Evolutionary conservation across 2,888 invertebrate genomes (phyloP), one percentile per base, ranked within the genome.

Genomic region (Parnassius glacialis): DNA sequence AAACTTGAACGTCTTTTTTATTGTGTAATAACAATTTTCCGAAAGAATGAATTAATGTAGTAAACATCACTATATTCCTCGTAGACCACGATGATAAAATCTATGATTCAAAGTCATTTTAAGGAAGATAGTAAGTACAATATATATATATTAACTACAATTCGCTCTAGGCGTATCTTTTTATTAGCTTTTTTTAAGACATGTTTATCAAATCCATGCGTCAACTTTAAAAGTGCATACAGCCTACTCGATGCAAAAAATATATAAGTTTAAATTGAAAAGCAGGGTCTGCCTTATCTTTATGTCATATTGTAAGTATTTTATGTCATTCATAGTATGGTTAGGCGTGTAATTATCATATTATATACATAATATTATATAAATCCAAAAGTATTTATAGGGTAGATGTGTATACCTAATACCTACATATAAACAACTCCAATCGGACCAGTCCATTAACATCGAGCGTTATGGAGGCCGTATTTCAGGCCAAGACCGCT

Each of bases 391-490:
- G 52, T 50, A 55, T 62, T 62, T 63, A 61, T 57, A 48, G 60
- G 60, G 62, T 50, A 62, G 47, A 34, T 59, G 56, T 62, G 54
- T 67, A 62, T 62, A 62, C 63, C 63, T 67, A 64, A 61, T 65
- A 59, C 65, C 53, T 59, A 63, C 67, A 71, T 74, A 74, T 66
- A 69, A 70, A 77, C 76, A 79, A 75, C 74, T 78, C 75, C 75
- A 74, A 20, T 74, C 75, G 74, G 67, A 70, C 73, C 64, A 72
- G 76, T 79, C 87, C 90, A 90, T 90, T 90, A 90, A 85, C 81
- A 83, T 80, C 78, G 79, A 76, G 81, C 81, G 79, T 88, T 88
- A 90, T 87, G 80, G 80, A 75, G 79, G 83, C 79, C 78, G 74
- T 85, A 85, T 86, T 84, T 82, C 78, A 78, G 76, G 70, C 84